A percentile compares a stretch with the other conserved stretches of the same genome.
phyloP scores from a whole-genome alignment of 1,140 invertebrate species.

The Leptoteleia sp. region DNA sequence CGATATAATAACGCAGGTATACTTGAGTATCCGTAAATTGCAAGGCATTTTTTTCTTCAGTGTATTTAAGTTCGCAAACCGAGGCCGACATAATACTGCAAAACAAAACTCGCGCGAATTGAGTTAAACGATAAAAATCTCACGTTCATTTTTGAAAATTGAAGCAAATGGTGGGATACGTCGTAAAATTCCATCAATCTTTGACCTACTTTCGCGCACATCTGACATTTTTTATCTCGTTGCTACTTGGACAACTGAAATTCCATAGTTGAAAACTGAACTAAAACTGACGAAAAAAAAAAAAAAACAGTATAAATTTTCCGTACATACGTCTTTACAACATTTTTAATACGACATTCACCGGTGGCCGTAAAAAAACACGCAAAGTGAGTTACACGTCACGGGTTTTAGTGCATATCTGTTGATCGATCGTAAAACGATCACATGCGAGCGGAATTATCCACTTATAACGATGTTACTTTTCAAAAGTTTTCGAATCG shows the following conservation, averaged over 20 bases:
- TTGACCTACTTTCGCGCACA: background rate
- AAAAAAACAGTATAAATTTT: background rate
- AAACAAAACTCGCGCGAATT: no score
- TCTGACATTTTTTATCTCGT: background rate
- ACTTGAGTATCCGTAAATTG: no score
- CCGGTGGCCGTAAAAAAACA: constrained; percentile 7
- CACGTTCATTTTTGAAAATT: background rate
- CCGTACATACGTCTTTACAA: background rate
- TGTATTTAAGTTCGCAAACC: no score
- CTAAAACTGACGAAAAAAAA: no score
- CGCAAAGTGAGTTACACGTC: constrained; percentile 17
- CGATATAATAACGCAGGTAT: no score
- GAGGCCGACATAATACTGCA: background rate
- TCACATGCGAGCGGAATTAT: constrained; percentile 40
- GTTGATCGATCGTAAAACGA: constrained; percentile 42
- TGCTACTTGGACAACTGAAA: background rate
- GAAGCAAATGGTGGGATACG: background rate
- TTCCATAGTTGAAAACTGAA: background rate
- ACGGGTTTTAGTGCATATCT: constrained; percentile 23
- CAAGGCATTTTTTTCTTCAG: no score
- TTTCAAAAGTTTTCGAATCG: constrained; percentile 11
- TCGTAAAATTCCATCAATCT: background rate
- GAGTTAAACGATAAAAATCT: background rate
- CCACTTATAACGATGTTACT: constrained; percentile 15
- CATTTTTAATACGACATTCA: constrained; percentile 15